Evolutionary conservation across 2,888 invertebrate species (phyloP).

Genomic region (Pachydiplax longipennis): DNA sequence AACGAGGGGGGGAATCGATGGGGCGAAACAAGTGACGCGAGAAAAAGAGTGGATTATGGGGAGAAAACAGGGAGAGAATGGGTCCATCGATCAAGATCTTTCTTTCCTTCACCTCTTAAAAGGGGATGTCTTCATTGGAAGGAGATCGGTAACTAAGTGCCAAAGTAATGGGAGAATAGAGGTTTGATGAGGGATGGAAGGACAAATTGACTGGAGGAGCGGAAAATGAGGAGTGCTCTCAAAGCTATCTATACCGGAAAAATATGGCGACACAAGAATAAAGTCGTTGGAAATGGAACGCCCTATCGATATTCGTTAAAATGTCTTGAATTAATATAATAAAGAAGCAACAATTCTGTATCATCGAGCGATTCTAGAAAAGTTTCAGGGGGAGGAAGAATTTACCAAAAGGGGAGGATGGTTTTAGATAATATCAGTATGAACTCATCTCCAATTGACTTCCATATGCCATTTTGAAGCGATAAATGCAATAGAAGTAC

Average conservation of each 20-base stretch:
- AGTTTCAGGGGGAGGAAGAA: too few relatives aligned
- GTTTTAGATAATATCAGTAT: too few relatives aligned
- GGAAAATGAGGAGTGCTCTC: not conserved
- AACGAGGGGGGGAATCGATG: not conserved
- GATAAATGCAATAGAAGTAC: too few relatives aligned
- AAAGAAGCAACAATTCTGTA: too few relatives aligned
- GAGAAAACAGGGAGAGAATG: not conserved
- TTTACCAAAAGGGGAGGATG: too few relatives aligned
- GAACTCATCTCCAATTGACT: too few relatives aligned
- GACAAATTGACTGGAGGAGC: not conserved
- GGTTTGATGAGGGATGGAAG: not conserved
- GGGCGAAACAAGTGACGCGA: not conserved
- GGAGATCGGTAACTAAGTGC: constrained; percentile 11
- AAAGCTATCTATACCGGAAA: not conserved
- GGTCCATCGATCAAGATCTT: constrained; percentile 25
- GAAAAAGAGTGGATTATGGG: constrained; percentile 14
- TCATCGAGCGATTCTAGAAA: too few relatives aligned
- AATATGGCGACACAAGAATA: not conserved
- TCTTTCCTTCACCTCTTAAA: not conserved
- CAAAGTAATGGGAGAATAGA: constrained; percentile 11
- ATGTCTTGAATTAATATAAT: too few relatives aligned
- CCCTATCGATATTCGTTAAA: too few relatives aligned
- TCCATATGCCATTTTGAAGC: too few relatives aligned
- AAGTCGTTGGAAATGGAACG: too few relatives aligned
- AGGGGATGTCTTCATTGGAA: not conserved